These are phyloP conservation scores for Syncerus caffer DNA, from an alignment of 2,797 vertebrate species.

Conservation along the genomic window DNA sequence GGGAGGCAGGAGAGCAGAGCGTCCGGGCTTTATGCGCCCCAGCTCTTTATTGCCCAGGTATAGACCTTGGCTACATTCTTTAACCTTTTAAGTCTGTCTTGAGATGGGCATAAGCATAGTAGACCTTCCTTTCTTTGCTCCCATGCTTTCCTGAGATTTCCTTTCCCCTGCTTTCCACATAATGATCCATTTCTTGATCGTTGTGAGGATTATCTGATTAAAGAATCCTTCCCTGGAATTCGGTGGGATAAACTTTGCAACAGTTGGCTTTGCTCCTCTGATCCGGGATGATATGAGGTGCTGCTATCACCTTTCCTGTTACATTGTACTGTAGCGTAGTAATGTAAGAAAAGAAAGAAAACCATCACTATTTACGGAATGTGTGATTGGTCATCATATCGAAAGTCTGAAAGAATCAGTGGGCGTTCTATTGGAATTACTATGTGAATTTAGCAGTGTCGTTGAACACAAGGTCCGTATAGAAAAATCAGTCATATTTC, in stretches of 20 bases:
- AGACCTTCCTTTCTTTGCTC: background rate
- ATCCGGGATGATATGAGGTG: background rate
- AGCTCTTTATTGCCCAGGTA: background rate
- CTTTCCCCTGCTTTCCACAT: background rate
- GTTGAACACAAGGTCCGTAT: background rate
- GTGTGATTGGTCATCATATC: background rate
- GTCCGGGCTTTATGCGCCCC: background rate
- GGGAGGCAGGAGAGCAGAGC: background rate
- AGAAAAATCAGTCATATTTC: background rate
- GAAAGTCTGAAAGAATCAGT: background rate
- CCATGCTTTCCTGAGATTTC: background rate
- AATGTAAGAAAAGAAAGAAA: background rate
- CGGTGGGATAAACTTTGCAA: background rate
- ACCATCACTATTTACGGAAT: background rate
- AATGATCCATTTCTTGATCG: background rate
- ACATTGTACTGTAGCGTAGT: background rate
- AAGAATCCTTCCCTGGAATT: background rate
- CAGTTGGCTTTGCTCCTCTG: background rate
- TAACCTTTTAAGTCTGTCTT: background rate
- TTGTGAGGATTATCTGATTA: background rate
- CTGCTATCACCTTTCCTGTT: background rate
- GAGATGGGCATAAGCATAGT: background rate
- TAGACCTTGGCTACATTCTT: background rate
- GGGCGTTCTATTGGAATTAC: background rate
- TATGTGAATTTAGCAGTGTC: background rate